Percentiles rank a stretch among this genome's conserved stretches.
These are phyloP conservation scores for Tyrannus savana DNA, from an alignment of 2,113 vertebrate species.

Conservation along the genomic window DNA sequence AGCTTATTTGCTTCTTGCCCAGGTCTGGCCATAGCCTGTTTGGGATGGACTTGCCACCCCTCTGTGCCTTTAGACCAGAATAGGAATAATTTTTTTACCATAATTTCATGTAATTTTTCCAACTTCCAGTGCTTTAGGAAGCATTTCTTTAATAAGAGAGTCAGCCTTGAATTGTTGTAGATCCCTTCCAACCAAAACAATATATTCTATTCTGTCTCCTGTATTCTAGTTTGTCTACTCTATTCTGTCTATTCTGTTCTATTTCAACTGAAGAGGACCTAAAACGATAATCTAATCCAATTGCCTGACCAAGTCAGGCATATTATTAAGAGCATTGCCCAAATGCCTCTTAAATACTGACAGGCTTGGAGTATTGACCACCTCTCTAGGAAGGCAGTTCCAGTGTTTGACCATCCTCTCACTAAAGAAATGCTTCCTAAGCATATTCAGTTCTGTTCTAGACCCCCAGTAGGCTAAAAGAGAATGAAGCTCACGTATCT, in stretches of 20 bases:
- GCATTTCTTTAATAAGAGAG: background rate
- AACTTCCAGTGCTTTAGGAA: background rate
- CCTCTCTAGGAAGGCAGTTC: background rate
- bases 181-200: background rate
- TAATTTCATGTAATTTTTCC: background rate
- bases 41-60: background rate
- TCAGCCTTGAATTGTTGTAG: background rate
- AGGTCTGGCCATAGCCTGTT: background rate
- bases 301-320: background rate
- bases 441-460: background rate
- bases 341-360: background rate
- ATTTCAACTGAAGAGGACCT: background rate
- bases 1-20: background rate
- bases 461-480: background rate
- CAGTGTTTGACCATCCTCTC: background rate
- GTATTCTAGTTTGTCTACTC: background rate
- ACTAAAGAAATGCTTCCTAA: background rate
- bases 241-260: background rate
- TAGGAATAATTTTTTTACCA: background rate
- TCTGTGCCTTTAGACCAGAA: background rate
- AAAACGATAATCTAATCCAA: background rate
- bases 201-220: background rate
- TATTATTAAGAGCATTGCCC: background rate
- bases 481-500: background rate
- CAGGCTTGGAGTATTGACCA: background rate